Evolutionary conservation across 2,888 invertebrate species (phyloP).

Genomic region (Agonum fuliginosum): DNA sequence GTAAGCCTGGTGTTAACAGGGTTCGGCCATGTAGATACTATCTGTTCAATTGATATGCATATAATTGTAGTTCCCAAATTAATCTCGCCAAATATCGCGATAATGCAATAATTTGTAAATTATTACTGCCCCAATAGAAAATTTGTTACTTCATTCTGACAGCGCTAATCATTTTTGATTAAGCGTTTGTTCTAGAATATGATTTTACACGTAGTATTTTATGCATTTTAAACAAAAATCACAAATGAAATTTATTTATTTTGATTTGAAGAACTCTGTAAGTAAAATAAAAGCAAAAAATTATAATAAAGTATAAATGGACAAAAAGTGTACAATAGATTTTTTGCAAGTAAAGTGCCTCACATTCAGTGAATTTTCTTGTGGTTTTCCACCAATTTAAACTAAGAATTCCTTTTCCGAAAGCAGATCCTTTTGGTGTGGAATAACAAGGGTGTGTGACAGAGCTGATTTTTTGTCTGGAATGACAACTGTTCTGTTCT

Average conservation of each 20-base stretch:
- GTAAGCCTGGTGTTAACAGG: constrained; percentile 40
- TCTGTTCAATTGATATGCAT: constrained; percentile 44
- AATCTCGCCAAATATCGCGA: constrained; percentile 29
- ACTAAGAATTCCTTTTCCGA: constrained; percentile 4
- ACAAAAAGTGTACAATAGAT: neutral
- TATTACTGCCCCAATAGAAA: constrained; percentile 17
- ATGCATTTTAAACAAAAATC: too few species aligned
- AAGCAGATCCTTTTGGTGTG: constrained; percentile 1
- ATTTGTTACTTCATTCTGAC: constrained; percentile 15
- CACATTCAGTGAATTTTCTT: neutral
- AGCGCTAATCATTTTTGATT: too few species aligned
- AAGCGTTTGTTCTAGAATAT: too few species aligned
- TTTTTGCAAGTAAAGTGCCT: neutral
- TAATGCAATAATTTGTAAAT: constrained; percentile 30
- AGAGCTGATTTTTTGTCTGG: constrained; percentile 21
- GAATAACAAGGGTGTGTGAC: constrained; percentile 41
- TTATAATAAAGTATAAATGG: too few species aligned
- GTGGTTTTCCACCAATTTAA: constrained; percentile 13
- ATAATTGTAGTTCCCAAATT: constrained; percentile 37
- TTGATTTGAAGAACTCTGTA: too few species aligned
- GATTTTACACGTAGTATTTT: too few species aligned
- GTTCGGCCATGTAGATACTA: constrained; percentile 34
- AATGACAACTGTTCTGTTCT: constrained; percentile 36
- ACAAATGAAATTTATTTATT: too few species aligned
- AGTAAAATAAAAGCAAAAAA: too few species aligned